Conservation (phyloP, 2,888 invertebrate species). For the Andrena haemorrhoa region DNA sequence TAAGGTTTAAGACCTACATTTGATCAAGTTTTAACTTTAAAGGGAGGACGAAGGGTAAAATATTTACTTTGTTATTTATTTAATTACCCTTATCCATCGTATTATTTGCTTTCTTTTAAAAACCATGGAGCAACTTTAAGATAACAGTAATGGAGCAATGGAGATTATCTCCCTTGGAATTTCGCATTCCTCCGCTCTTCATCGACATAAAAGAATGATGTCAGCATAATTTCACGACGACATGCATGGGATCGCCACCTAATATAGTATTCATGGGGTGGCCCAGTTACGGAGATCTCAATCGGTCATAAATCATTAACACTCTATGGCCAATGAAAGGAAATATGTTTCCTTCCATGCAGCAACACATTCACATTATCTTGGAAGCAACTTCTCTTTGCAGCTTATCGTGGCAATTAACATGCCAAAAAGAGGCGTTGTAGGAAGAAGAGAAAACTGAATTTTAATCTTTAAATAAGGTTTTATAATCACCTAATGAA, state of each 20-base stretch:
- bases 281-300: background rate
- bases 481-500: too few relatives aligned
- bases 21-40: too few relatives aligned
- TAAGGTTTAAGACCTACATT: too few relatives aligned
- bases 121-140: background rate
- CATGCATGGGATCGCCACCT: slow-evolving; percentile 31
- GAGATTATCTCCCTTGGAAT: slow-evolving; percentile 8
- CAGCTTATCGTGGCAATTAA: too few relatives aligned
- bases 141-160: slow-evolving; percentile 5
- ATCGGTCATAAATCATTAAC: slow-evolving; percentile 23
- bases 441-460: too few relatives aligned
- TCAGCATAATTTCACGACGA: slow-evolving; percentile 14
- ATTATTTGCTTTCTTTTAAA: background rate
- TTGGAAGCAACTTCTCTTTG: too few relatives aligned
- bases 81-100: background rate
- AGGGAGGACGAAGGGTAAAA: too few relatives aligned
- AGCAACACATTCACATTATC: background rate
- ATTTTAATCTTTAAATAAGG: too few relatives aligned
- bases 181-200: slow-evolving; percentile 7
- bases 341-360: background rate
- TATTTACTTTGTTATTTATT: too few relatives aligned
- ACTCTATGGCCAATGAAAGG: background rate
- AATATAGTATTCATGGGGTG: slow-evolving; percentile 42
- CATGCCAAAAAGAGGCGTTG: too few relatives aligned
- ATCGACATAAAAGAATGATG: slow-evolving; percentile 28